These are phyloP conservation scores for Tillus elongatus DNA, from an alignment of 2,888 invertebrate species.

Conservation along the genomic window DNA sequence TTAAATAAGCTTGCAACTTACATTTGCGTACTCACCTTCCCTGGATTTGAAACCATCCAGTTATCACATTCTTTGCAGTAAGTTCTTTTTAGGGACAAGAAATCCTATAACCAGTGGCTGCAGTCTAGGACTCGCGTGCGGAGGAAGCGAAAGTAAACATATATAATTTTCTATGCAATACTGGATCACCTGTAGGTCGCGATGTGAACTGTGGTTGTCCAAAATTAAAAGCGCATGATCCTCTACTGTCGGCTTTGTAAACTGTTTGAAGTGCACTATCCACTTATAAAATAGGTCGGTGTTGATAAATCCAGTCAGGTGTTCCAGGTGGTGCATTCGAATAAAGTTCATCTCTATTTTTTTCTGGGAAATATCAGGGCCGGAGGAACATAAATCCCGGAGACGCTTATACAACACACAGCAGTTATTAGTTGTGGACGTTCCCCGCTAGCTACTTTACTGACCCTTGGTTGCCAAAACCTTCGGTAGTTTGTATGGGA, in stretches of 20 bases:
- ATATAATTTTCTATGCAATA: background rate
- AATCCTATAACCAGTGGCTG: background rate
- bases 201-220: slow-evolving; percentile 1
- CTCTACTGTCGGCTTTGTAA: background rate
- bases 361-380: background rate
- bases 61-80: slow-evolving; percentile 2
- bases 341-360: background rate
- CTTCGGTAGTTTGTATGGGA: slow-evolving; percentile 5
- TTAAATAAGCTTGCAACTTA: background rate
- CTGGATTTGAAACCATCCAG: background rate
- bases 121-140: slow-evolving; percentile 1
- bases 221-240: background rate
- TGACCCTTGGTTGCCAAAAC: background rate
- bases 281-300: background rate
- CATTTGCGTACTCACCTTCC: background rate
- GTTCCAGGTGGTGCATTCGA: background rate
- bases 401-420: slow-evolving; percentile 1
- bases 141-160: background rate
- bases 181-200: background rate
- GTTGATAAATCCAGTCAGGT: background rate
- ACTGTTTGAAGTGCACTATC: background rate
- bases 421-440: slow-evolving; percentile 3
- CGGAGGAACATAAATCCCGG: background rate
- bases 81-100: background rate
- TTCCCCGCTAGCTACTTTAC: slow-evolving; percentile 1